Evolutionary conservation across 2,888 invertebrate genomes (phyloP).

Genomic region (Anthophora plumipes): DNA sequence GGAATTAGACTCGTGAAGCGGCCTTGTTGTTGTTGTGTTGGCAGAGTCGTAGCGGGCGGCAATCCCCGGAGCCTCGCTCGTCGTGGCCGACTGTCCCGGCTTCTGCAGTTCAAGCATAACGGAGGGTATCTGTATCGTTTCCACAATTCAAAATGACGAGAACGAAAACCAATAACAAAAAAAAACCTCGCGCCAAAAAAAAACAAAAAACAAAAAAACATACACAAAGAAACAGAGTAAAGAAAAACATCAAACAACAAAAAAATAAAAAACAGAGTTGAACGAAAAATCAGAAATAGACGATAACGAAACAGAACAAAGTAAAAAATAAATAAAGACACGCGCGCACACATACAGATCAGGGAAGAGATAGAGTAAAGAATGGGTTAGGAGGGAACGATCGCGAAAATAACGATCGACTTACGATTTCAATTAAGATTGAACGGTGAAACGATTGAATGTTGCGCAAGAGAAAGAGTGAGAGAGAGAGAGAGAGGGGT

Average conservation of each 20-base stretch:
- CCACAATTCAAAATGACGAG: constrained; percentile 63
- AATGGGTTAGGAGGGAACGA: background rate
- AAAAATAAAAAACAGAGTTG: background rate
- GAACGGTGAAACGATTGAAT: constrained; percentile 17
- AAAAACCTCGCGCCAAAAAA: background rate
- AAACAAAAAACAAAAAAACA: background rate
- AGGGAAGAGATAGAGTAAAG: constrained; percentile 5
- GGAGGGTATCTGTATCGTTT: constrained; percentile 91
- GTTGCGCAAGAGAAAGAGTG: background rate
- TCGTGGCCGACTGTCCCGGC: constrained; percentile 95
- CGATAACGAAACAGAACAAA: constrained; percentile 1
- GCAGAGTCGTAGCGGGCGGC: constrained; percentile 88
- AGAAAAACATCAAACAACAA: background rate
- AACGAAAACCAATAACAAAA: background rate
- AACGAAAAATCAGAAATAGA: constrained; percentile 24
- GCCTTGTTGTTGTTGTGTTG: constrained; percentile 84
- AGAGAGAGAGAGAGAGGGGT: background rate
- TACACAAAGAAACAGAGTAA: background rate
- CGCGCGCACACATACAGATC: background rate
- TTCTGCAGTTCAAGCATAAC: constrained; percentile 95
- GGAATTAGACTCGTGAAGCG: constrained; percentile 84
- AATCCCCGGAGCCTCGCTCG: constrained; percentile 92
- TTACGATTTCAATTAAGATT: constrained; percentile 34
- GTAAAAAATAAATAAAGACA: background rate
- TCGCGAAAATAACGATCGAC: constrained; percentile 11